Percentiles rank a stretch among this genome's conserved stretches.
Conservation (phyloP, 2,888 invertebrate species). For the Gnatocerus cornutus region DNA sequence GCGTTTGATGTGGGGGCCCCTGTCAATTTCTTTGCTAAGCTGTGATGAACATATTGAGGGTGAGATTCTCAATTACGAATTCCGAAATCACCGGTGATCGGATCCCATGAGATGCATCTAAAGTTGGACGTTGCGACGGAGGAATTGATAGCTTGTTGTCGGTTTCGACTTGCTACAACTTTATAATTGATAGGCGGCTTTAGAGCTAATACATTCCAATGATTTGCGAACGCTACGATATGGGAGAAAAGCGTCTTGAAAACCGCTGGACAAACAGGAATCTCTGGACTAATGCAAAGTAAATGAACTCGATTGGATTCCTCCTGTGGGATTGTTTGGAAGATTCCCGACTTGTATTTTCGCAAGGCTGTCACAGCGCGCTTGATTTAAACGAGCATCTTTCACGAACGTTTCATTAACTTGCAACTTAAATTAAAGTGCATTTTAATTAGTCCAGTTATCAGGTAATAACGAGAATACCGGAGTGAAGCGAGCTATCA, state of each 20-base stretch:
- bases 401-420: background rate
- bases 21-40: background rate
- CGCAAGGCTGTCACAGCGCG: background rate
- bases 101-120: conserved; percentile 8
- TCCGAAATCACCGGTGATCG: conserved; percentile 3
- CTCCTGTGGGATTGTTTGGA: too few relatives aligned
- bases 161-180: background rate
- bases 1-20: background rate
- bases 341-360: background rate
- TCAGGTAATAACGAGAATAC: background rate
- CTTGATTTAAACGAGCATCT: conserved; percentile 9
- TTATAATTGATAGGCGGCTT: conserved; percentile 3
- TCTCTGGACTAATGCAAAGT: too few relatives aligned
- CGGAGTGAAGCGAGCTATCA: background rate
- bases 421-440: conserved; percentile 8
- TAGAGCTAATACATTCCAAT: background rate
- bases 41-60: conserved; percentile 18
- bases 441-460: background rate
- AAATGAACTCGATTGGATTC: too few relatives aligned
- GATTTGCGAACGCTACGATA: too few relatives aligned
- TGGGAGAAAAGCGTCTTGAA: too few relatives aligned
- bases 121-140: conserved; percentile 12
- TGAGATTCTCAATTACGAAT: conserved; percentile 6
- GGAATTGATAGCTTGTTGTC: conserved; percentile 20
- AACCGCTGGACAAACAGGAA: too few relatives aligned